Base-by-base conservation (phyloP, 2,888 invertebrate genomes). In the Arrhopalites spinosus region DNA sequence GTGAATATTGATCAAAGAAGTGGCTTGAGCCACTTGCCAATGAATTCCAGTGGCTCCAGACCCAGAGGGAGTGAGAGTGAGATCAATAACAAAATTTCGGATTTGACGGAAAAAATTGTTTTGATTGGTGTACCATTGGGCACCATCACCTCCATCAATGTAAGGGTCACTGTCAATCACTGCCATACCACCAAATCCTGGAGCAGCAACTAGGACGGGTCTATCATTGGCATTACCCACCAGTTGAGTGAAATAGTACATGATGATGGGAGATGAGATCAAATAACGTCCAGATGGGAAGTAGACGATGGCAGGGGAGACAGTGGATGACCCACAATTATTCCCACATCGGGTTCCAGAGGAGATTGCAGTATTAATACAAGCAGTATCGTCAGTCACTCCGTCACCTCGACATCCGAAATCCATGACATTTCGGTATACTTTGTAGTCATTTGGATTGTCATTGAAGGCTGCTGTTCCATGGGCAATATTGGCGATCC, bases 21-120 rank as follows among this genome's bases (percentile, higher is more conserved):
- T 81, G 69, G 81, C 81, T 63, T 81, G 81, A 25, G 81, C 81
- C 0, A 81, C 81, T 76, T 81, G 81, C 81, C 81, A 81, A 78
- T 81, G 81, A n/a, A 81, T 73, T 30, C 79, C 79, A 20, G 79
- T 81, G 25, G 78, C 71, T 0, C 45, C 63, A 17, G 70, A 20
- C 2, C n/a, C 15, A 8, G 76, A 13, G 13, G 81, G 78, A 1
- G 78, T 75, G 15, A 36, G 74, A 13, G 79, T 78, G 30, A 72
- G 66, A 73, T 81, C 81, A 17, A 81, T 56, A 25, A 75, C 67
- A 29, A 81, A 81, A 45, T 81, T 81, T 23, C 81, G 56, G 25
- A 81, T 76, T 76, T 81, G 81, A 50, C 81, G 72, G 78, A 81
- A 81, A 70, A 81, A 81, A 56, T 81, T 81, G 74, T 81, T 81